A percentile compares a stretch with the other conserved stretches of the same genome.
Conservation (phyloP, 2,888 invertebrate species). For the Oxycera nigricornis region DNA sequence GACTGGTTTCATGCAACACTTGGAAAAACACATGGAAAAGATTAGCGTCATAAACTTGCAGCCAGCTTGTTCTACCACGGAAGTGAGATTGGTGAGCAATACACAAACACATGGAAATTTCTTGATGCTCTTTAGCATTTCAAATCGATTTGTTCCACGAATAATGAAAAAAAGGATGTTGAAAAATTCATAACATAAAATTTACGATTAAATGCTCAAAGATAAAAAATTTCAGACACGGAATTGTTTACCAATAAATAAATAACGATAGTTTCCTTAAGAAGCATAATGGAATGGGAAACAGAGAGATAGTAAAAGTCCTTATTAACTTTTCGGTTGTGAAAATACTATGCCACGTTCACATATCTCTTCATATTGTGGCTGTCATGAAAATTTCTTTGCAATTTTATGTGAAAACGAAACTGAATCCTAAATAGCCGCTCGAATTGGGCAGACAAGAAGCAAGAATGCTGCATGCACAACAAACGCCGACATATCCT, state of each 20-base stretch:
- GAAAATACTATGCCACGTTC: background rate
- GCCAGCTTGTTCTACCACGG: background rate
- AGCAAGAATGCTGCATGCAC: background rate
- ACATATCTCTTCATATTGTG: background rate
- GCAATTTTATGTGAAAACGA: constrained; percentile 1
- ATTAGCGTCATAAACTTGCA: background rate
- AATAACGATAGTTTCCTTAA: background rate
- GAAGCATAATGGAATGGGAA: background rate
- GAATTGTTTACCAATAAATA: background rate
- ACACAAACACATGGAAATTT: background rate
- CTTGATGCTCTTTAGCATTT: background rate
- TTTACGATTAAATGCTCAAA: background rate
- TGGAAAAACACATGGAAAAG: background rate
- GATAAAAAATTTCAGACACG: background rate
- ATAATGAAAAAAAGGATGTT: background rate
- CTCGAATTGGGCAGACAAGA: background rate
- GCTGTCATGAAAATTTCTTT: background rate
- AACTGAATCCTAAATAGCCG: background rate
- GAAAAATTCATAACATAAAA: background rate
- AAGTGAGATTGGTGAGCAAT: background rate
- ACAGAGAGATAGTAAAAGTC: background rate
- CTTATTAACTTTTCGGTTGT: background rate
- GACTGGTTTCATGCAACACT: background rate
- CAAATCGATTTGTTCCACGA: too few species aligned
- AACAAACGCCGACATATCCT: background rate